A percentile compares a stretch with the other conserved stretches of the same genome.
These are phyloP conservation scores for Ovis aries DNA, from an alignment of 2,113 vertebrate genomes.

Conservation along the genomic window ARS-UI_Ramb_v3.0 NC_056055.1:82036001-82036500, in stretches of 20 bases:
- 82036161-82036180: slow-evolving; percentile 37
- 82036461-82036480: neutral
- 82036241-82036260: neutral
- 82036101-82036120: neutral
- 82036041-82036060: slow-evolving; percentile 4
- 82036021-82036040: neutral
- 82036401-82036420: neutral
- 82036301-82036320: neutral
- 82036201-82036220: neutral
- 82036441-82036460: neutral
- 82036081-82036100: neutral
- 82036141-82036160: slow-evolving; percentile 10
- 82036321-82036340: neutral
- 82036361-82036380: neutral
- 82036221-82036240: neutral
- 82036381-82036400: neutral
- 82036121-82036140: neutral
- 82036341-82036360: neutral
- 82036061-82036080: slow-evolving; percentile 25
- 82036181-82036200: slow-evolving; percentile 7
- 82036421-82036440: neutral
- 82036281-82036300: neutral
- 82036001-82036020: neutral
- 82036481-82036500: neutral
- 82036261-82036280: neutral